Base-by-base conservation (phyloP, 2,113 vertebrate species). In the Ictalurus punctatus region DNA sequence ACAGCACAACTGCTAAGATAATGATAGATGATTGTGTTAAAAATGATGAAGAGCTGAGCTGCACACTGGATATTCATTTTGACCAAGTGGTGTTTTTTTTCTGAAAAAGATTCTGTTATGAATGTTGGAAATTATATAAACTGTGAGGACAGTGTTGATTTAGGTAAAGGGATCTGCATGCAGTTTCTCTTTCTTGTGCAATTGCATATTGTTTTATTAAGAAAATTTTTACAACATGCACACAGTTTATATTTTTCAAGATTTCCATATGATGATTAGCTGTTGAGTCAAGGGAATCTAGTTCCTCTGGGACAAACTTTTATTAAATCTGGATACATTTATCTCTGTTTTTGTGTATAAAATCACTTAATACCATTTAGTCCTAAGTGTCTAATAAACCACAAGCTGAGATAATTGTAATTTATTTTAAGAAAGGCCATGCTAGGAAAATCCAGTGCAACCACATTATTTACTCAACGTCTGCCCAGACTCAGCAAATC, bases 341-440 rank as follows among this genome's bases (percentile, higher is more conserved):
- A 84, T 37, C 16, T 37, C 25, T 52, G 25, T 58, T 16, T 85
- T 67, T 90, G n/a, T 78, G 86, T 13, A 59, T 40, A 48, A 25
- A 23, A 34, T 74, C 76, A 44, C 34, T 79, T 78, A 87, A 23
- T 14, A 74, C 58, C 71, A 76, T 79, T 30, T 73, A 67, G 69
- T 48, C 58, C 52, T 7, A 59, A 56, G 7, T 82, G 65, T 85
- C 27, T 52, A 87, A 87, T 81, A 69, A 88, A 80, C 61, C 27
- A 27, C 48, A 80, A 56, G 8, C 40, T 16, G 71, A 56, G 63
- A 84, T 56, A 58, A 90, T 6, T 74, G 65, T 27, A 0, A 23
- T 27, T 84, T 48, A 6, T 48, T 40, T 34, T 16, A 16, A 63
- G 78, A n/a, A 85, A 73, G 69, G 12, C 52, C 25, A 84, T 17